Conservation (phyloP, 2,888 invertebrate species). For the Alsophila aescularia region DNA sequence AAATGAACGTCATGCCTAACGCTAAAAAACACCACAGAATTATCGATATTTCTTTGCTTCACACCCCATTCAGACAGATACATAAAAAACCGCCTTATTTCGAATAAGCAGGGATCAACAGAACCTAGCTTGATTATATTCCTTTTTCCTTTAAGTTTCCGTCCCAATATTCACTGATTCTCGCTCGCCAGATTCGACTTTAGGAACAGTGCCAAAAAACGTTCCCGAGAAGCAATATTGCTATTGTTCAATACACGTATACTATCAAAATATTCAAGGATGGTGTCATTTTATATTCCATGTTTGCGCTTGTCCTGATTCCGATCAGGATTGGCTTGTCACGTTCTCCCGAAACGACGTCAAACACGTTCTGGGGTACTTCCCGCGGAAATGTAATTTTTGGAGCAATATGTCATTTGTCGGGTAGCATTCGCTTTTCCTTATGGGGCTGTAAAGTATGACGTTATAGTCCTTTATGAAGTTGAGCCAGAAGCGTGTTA, state of each 20-base stretch:
- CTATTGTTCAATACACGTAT: slow-evolving; percentile 44
- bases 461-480: slow-evolving; percentile 20
- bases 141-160: slow-evolving; percentile 24
- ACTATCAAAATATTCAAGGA: slow-evolving; percentile 45
- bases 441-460: slow-evolving; percentile 23
- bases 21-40: too few species aligned
- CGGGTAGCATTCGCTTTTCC: slow-evolving; percentile 20
- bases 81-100: slow-evolving; percentile 12
- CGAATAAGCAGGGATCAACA: slow-evolving; percentile 6
- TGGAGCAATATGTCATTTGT: slow-evolving; percentile 41
- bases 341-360: slow-evolving; percentile 50
- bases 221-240: slow-evolving; percentile 34
- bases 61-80: slow-evolving; percentile 1
- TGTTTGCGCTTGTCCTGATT: slow-evolving; percentile 62
- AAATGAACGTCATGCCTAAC: too few species aligned
- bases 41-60: neutral
- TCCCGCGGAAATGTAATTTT: slow-evolving; percentile 51
- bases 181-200: slow-evolving; percentile 7
- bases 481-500: slow-evolving; percentile 6
- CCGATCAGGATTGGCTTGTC: slow-evolving; percentile 65
- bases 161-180: slow-evolving; percentile 26
- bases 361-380: slow-evolving; percentile 52
- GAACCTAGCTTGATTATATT: slow-evolving; percentile 19
- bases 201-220: slow-evolving; percentile 31
- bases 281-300: slow-evolving; percentile 68